A percentile compares a stretch with the other conserved stretches of the same genome.
These are phyloP conservation scores for Sialis fuliginosa DNA, from an alignment of 2,888 invertebrate genomes.

Conservation along the genomic window DNA sequence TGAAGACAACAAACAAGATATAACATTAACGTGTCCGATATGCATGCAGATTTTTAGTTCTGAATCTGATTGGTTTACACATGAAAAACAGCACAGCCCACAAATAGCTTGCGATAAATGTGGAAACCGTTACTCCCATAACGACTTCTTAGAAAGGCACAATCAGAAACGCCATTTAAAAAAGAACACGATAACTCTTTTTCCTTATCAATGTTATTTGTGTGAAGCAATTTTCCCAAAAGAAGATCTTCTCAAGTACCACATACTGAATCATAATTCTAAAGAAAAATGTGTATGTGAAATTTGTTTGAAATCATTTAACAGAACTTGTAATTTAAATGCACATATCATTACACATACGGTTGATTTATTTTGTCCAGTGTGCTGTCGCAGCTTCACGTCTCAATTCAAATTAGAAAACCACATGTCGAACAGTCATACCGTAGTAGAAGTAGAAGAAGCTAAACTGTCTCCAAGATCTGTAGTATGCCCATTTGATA, in stretches of 20 bases:
- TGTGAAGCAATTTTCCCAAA: neutral
- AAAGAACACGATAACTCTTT: neutral
- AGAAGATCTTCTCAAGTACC: slow-evolving; percentile 1
- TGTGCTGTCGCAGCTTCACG: slow-evolving; percentile 13
- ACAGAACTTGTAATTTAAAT: slow-evolving; percentile 11
- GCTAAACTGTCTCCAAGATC: slow-evolving; percentile 2
- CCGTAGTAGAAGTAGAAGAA: slow-evolving; percentile 5
- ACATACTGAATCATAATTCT: slow-evolving; percentile 3
- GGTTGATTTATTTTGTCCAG: slow-evolving; percentile 11
- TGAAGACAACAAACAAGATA: neutral
- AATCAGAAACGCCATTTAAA: neutral
- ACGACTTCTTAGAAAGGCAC: neutral
- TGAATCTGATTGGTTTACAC: slow-evolving; percentile 2
- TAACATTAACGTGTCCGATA: neutral
- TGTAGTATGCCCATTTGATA: slow-evolving; percentile 9
- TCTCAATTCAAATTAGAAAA: slow-evolving; percentile 11
- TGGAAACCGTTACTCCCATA: neutral
- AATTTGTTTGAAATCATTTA: slow-evolving; percentile 13
- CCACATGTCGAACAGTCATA: slow-evolving; percentile 10
- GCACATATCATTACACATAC: slow-evolving; percentile 12
- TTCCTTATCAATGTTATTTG: neutral
- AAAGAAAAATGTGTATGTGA: slow-evolving; percentile 7
- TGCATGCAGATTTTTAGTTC: neutral
- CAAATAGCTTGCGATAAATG: neutral
- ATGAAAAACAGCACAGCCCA: neutral